phyloP scores from a whole-genome alignment of 2,888 invertebrate species.

The Peribatodes rhomboidaria region DNA sequence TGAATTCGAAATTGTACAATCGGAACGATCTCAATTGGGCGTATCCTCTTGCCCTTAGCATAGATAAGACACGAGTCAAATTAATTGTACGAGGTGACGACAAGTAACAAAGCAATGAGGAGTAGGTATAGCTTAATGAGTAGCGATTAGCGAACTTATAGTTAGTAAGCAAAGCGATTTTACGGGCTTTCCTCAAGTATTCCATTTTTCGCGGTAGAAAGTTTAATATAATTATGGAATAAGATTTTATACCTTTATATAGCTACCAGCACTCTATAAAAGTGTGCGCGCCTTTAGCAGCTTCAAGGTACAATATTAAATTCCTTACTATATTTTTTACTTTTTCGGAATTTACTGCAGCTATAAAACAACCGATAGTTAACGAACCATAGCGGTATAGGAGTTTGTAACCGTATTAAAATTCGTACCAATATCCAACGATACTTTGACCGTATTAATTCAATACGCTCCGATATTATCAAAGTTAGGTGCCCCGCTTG shows the following conservation, averaged over 20 bases:
- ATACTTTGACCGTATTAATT: constrained; percentile 10
- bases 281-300: too few relatives aligned
- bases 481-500: constrained; percentile 7
- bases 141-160: too few relatives aligned
- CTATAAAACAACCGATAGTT: too few relatives aligned
- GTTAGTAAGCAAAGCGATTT: too few relatives aligned
- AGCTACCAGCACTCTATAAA: too few relatives aligned
- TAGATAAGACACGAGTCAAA: constrained; percentile 1
- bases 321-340: background rate
- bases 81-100: constrained; percentile 6
- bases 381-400: too few relatives aligned
- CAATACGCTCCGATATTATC: constrained; percentile 8
- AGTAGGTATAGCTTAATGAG: background rate
- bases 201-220: too few relatives aligned
- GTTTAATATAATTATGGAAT: too few relatives aligned
- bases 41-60: constrained; percentile 9
- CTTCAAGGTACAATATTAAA: background rate
- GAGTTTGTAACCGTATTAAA: background rate
- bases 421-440: constrained; percentile 1
- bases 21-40: constrained; percentile 27
- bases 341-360: too few relatives aligned
- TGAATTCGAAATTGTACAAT: constrained; percentile 27
- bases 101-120: background rate
- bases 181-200: too few relatives aligned
- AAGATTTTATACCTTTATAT: too few relatives aligned